Evolutionary conservation across 1,140 invertebrate genomes (phyloP).

Genomic region (Ceratitis capitata): DNA sequence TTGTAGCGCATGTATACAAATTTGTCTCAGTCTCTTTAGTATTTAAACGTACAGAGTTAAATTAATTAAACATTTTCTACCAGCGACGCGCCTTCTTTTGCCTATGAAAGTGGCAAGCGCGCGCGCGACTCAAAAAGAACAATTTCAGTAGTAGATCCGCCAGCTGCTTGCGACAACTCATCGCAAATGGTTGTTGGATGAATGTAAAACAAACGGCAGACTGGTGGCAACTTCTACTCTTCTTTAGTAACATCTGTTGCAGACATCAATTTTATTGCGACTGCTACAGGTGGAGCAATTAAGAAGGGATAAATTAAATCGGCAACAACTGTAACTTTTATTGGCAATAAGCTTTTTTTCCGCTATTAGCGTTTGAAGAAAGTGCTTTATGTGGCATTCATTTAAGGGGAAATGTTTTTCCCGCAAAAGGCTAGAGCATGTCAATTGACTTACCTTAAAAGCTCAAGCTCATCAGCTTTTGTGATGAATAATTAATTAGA

Average conservation of each 20-base stretch:
- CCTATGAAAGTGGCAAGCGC: neutral
- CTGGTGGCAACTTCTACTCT: neutral
- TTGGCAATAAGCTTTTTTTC: constrained; percentile 19
- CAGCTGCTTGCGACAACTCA: neutral
- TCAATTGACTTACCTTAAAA: constrained; percentile 29
- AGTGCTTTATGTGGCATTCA: no score
- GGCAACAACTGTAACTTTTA: constrained; percentile 29
- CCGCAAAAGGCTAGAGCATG: neutral
- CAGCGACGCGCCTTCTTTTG: neutral
- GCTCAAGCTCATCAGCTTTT: constrained; percentile 5
- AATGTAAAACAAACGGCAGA: no score
- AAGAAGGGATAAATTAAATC: constrained; percentile 36
- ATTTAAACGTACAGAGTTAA: neutral
- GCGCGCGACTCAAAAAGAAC: neutral
- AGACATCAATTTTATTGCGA: neutral
- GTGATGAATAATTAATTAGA: constrained; percentile 26
- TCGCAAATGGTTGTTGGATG: constrained; percentile 5
- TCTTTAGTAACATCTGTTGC: neutral
- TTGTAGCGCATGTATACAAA: constrained; percentile 64
- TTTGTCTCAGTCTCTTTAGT: constrained; percentile 53
- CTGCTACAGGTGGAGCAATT: neutral
- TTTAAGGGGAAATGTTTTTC: constrained; percentile 15
- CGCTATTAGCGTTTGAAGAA: neutral
- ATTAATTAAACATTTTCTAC: constrained; percentile 45
- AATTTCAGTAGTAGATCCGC: neutral